These are phyloP conservation scores for Odontamblyopus lacepedii DNA, from an alignment of 2,797 vertebrate species.

Conservation along the genomic window DNA sequence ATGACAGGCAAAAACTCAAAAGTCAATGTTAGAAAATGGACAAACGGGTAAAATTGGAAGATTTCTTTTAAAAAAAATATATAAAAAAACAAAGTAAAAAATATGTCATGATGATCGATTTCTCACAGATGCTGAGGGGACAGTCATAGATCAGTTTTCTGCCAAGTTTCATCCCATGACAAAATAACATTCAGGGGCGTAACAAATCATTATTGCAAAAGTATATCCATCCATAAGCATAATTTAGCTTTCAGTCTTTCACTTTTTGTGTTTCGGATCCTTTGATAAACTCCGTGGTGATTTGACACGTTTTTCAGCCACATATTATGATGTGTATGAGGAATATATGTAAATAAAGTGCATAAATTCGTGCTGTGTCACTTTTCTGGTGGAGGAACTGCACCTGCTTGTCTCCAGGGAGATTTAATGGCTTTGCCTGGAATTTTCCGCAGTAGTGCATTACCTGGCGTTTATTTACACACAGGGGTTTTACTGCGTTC, in stretches of 20 bases:
- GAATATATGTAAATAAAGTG: too few relatives aligned
- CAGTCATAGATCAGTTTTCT: constrained; percentile 80
- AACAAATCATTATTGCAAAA: not conserved
- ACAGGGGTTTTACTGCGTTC: not conserved
- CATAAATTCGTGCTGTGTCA: not conserved
- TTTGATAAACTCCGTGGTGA: not conserved
- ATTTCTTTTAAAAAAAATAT: constrained; percentile 39
- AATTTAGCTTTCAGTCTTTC: not conserved
- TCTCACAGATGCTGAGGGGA: constrained; percentile 73
- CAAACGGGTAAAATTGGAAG: constrained; percentile 38
- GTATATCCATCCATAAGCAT: not conserved
- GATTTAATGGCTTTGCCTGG: not conserved
- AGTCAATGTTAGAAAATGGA: constrained; percentile 55
- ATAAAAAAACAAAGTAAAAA: constrained; percentile 14
- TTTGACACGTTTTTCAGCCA: not conserved
- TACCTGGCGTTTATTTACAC: not conserved
- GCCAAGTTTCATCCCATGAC: constrained; percentile 74
- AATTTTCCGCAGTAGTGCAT: not conserved
- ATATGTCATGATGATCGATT: constrained; percentile 80
- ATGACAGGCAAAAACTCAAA: constrained; percentile 75
- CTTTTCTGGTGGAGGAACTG: not conserved
- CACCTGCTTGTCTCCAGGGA: not conserved
- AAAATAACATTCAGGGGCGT: constrained; percentile 50
- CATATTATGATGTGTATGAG: not conserved
- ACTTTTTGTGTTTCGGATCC: not conserved